These are phyloP conservation scores for Heliocidaris erythrogramma DNA, from an alignment of 35 echinoderm and acorn worm genomes.

Conservation along the genomic window DNA sequence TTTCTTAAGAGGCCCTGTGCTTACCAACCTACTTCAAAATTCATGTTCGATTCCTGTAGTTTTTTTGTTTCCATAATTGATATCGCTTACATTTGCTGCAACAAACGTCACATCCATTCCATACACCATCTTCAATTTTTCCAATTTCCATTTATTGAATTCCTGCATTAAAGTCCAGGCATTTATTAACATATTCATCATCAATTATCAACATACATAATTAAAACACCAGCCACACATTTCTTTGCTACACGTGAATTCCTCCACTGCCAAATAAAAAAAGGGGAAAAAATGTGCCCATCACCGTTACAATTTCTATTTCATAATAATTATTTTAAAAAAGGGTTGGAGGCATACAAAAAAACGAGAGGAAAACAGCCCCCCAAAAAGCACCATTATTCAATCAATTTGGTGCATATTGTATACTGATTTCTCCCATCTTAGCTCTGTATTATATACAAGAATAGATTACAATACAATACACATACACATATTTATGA, in stretches of 20 bases:
- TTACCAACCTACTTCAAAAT: too few species aligned
- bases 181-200: constrained; percentile 27
- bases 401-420: background rate
- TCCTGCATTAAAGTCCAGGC: constrained; percentile 25
- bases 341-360: background rate
- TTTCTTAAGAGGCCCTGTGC: too few species aligned
- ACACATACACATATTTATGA: background rate
- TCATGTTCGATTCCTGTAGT: too few species aligned
- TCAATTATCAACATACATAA: constrained; percentile 37
- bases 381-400: background rate
- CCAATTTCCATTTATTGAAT: constrained; percentile 26
- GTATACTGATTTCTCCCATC: background rate
- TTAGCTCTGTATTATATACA: constrained; percentile 9
- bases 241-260: background rate
- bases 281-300: background rate
- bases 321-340: background rate
- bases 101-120: background rate
- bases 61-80: too few species aligned
- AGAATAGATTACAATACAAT: constrained; percentile 19
- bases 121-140: background rate
- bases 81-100: background rate
- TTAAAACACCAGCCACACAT: constrained; percentile 35
- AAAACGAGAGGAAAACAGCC: background rate
- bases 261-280: constrained; percentile 5
- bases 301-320: constrained; percentile 13